Base-by-base conservation (phyloP, 2,888 invertebrate species). In the Dynastes hyllus region DNA sequence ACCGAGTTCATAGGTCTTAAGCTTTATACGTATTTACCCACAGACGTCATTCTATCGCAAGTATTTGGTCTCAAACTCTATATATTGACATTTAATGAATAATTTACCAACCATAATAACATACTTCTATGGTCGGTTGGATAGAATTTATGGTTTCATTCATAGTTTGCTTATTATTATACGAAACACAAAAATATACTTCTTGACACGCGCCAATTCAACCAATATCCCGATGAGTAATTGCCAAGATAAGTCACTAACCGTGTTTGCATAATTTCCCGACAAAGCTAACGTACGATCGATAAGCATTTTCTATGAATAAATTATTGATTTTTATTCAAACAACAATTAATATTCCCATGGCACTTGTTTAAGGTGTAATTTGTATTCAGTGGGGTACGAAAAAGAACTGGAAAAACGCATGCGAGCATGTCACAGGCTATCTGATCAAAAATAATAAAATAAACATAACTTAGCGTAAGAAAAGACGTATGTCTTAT, bases 231-330 rank as follows among this genome's bases (percentile, higher is more conserved):
- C 40, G 40, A 61, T 73, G 58, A 73, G 29, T 73, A 73, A 73
- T 61, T 61, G 22, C 45, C 45, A 8, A 37, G 55, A 58, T 55
- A 71, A 71, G 9, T 71, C 58, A 58, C 37, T 58, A 37, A 16
- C 51, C 61, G 40, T 40, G 61, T 61, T 73, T 73, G 61, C 40
- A 61, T 73, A 71, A 53, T 71, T 58, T 45, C 37, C 71, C 27
- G 40, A 55, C 55, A 61, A 61, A 61, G 45, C 22, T 9, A 73
- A 61, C 45, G 61, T 40, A 37, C 32, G 73, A 45, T 27, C 16
- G 61, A 58, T 61, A 61, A 58, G 58, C 11, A 58, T 73, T 73
- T 73, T 73, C 73, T 45, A 73, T 73, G 73, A 73, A 73, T 73
- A 73, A 73, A 73, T 73, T 61, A 73, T 73, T 61, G 61, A 73